phyloP scores from a whole-genome alignment of 2,888 invertebrate genomes.

The Cremastinae sp. region DNA sequence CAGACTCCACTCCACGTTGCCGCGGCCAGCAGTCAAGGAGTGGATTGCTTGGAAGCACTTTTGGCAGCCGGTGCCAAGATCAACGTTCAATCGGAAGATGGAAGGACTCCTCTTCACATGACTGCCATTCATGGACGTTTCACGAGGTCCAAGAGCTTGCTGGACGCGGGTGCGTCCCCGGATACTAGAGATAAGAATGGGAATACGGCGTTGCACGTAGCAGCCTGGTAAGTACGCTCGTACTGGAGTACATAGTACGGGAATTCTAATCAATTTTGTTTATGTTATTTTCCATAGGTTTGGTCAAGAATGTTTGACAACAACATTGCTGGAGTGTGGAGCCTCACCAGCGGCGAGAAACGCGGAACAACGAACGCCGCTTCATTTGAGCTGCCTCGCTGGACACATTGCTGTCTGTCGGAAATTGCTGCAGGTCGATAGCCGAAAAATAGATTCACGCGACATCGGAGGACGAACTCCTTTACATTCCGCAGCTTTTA shows the following conservation, averaged over 20 bases:
- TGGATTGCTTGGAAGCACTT: constrained; percentile 83
- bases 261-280: background rate
- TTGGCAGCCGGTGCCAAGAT: constrained; percentile 82
- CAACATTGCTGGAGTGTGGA: constrained; percentile 70
- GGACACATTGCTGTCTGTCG: constrained; percentile 84
- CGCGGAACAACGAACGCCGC: constrained; percentile 82
- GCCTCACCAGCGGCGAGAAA: constrained; percentile 73
- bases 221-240: constrained; percentile 81
- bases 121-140: constrained; percentile 85
- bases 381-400: constrained; percentile 84
- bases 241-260: too few species aligned
- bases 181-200: constrained; percentile 83
- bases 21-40: constrained; percentile 83
- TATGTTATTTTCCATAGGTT: constrained; percentile 66
- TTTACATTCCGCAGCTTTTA: constrained; percentile 84
- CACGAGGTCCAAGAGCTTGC: constrained; percentile 83
- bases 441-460: constrained; percentile 79
- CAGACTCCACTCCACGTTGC: constrained; percentile 84
- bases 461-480: constrained; percentile 84
- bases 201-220: constrained; percentile 84
- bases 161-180: constrained; percentile 82
- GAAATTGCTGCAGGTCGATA: constrained; percentile 81
- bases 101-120: constrained; percentile 85
- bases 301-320: constrained; percentile 75
- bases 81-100: constrained; percentile 83